Evolutionary conservation across 2,888 invertebrate species (phyloP), one percentile per base, ranked within the genome.

Genomic region (Branchellion lobata): DNA sequence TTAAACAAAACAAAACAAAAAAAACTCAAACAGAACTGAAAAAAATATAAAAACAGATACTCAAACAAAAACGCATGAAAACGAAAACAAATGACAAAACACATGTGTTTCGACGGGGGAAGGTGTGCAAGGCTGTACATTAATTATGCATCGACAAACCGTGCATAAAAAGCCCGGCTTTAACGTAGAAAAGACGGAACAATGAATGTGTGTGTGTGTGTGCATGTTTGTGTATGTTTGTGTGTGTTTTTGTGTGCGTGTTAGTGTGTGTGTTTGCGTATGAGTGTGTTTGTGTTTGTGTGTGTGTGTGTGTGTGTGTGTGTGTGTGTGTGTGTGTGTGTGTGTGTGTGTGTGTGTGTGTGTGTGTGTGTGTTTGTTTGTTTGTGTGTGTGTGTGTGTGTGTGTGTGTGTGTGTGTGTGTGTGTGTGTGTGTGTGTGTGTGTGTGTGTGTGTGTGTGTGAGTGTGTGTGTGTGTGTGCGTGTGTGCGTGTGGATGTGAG

Each of bases 211-310:
- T 33, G 27, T 51, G 51, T 27, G 40, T 80, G 65, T 79, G 73
- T 71, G 36, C 61, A 61, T 72, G 73, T 72, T 36, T 71, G 72
- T 78, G 78, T 71, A 24, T 61, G 72, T 78, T 51, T 73, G 31
- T 80, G 61, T 71, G 65, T 72, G 73, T 83, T 68, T 83, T 82
- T 27, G 82, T 87, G 84, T 88, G 86, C 80, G 90, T 90, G 82
- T 69, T 51, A 77, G 61, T 80, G 71, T 80, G 47, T 72, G 73
- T 80, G 31, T 80, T 57, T 80, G 53, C 77, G 73, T 80, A 51
- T 78, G 78, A 80, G 53, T 80, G 78, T 80, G 53, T 78, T 72
- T 81, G 34, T 61, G 78, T 81, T 33, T 72, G 78, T 72, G 53
- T 72, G 78, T 78, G 53, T 57, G 78, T 78, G 57, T 74, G 78